Percentiles rank a stretch among this genome's conserved stretches.
These are phyloP conservation scores for Hymenopus coronatus DNA, from an alignment of 2,888 invertebrate species.

Conservation along the genomic window DNA sequence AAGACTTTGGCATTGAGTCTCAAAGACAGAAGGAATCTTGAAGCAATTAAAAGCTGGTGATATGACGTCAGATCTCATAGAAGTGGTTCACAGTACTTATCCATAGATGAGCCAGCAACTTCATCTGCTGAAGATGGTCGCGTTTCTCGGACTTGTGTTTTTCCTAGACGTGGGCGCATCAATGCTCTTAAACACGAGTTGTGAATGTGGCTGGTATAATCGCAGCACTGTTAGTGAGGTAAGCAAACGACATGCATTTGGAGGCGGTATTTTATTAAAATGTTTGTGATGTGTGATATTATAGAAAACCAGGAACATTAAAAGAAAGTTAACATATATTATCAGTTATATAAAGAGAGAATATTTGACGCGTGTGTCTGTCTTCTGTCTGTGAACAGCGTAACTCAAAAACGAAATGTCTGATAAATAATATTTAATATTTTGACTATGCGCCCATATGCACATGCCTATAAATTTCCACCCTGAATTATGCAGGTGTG, in stretches of 20 bases:
- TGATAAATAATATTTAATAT: too few relatives aligned
- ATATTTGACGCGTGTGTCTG: too few relatives aligned
- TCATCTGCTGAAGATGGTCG: not conserved
- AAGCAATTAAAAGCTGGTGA: not conserved
- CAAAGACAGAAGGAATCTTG: not conserved
- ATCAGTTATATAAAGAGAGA: too few relatives aligned
- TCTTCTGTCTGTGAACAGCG: too few relatives aligned
- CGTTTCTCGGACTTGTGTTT: not conserved
- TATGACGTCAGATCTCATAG: not conserved
- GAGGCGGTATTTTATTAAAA: too few relatives aligned
- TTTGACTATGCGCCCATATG: too few relatives aligned
- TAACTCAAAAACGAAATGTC: too few relatives aligned
- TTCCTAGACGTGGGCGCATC: not conserved
- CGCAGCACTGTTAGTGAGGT: not conserved
- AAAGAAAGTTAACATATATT: too few relatives aligned
- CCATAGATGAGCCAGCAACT: not conserved
- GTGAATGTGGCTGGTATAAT: not conserved
- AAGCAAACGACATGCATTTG: not conserved
- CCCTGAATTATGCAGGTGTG: too few relatives aligned
- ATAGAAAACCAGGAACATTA: too few relatives aligned
- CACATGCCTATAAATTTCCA: too few relatives aligned
- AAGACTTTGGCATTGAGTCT: not conserved
- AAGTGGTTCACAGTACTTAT: not conserved
- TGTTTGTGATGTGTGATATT: too few relatives aligned
- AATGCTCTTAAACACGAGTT: not conserved